These are phyloP conservation scores for Brachypteracias leptosomus DNA, from an alignment of 2,113 vertebrate genomes.

Conservation along the genomic window DNA sequence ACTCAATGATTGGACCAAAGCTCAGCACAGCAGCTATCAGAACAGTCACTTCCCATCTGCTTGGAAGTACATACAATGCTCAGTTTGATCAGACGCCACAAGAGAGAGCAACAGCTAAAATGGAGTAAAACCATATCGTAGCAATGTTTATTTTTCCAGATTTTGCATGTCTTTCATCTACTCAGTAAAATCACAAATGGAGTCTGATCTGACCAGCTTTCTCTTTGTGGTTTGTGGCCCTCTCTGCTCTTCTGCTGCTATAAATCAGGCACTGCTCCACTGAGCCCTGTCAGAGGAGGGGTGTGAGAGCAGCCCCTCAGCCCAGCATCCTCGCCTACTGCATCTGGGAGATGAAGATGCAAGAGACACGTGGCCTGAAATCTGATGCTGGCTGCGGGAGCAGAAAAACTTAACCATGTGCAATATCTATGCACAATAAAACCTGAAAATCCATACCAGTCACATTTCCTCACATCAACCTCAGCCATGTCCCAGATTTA, in stretches of 20 bases:
- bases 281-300: rapidly evolving
- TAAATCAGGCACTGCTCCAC: background rate
- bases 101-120: background rate
- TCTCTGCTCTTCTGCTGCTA: background rate
- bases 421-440: background rate
- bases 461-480: background rate
- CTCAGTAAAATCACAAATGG: background rate
- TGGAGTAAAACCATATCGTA: background rate
- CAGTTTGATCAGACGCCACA: background rate
- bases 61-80: background rate
- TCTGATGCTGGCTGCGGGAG: background rate
- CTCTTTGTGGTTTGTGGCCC: background rate
- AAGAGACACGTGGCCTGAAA: background rate
- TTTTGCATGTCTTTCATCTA: background rate
- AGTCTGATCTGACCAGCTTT: background rate
- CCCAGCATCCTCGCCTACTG: rapidly evolving
- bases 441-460: conserved; percentile 2
- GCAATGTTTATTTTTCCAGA: background rate
- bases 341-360: rapidly evolving
- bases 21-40: background rate
- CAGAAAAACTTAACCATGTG: background rate
- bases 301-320: background rate
- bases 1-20: background rate
- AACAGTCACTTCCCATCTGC: background rate
- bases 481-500: conserved; percentile 41